These are phyloP conservation scores for Cotesia vestalis DNA, from an alignment of 1,140 invertebrate genomes.

Conservation along the genomic window DNA sequence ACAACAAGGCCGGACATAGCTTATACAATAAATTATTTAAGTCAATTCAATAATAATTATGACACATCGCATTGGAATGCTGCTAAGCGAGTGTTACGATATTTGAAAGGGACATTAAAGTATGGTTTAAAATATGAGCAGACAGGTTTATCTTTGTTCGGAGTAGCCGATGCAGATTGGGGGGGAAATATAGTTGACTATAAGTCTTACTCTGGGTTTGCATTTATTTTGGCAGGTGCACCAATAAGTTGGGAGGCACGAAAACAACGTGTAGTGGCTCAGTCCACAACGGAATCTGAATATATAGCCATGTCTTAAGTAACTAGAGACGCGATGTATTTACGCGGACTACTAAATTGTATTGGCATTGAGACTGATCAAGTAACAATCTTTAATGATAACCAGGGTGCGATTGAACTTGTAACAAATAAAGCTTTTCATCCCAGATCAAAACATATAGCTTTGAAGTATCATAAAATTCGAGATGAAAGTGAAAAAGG, in stretches of 20 bases:
- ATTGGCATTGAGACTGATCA: background rate
- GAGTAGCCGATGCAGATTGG: conserved; percentile 52
- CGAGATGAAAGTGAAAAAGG: conserved; percentile 16
- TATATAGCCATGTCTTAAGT: conserved; percentile 55
- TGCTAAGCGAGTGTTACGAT: conserved; percentile 42
- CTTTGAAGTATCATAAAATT: conserved; percentile 51
- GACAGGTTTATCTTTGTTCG: conserved; percentile 36
- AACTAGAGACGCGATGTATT: conserved; percentile 50
- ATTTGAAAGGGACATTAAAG: conserved; percentile 40
- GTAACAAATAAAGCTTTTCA: conserved; percentile 53
- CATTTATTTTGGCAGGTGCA: conserved; percentile 40
- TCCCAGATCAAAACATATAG: conserved; percentile 58
- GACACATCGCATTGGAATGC: conserved; percentile 32
- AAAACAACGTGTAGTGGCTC: conserved; percentile 41
- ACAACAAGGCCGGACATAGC: conserved; percentile 54
- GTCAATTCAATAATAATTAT: conserved; percentile 41
- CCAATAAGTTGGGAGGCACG: conserved; percentile 40
- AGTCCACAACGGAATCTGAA: conserved; percentile 45
- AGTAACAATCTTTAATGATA: conserved; percentile 46
- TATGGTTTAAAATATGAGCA: conserved; percentile 21
- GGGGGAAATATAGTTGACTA: conserved; percentile 42
- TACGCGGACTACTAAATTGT: conserved; percentile 43
- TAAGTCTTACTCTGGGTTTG: conserved; percentile 50
- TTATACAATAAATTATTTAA: conserved; percentile 43
- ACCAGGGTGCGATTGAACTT: conserved; percentile 55